Evolutionary conservation across 2,888 invertebrate genomes (phyloP).

Genomic region (Lingula anatina): DNA sequence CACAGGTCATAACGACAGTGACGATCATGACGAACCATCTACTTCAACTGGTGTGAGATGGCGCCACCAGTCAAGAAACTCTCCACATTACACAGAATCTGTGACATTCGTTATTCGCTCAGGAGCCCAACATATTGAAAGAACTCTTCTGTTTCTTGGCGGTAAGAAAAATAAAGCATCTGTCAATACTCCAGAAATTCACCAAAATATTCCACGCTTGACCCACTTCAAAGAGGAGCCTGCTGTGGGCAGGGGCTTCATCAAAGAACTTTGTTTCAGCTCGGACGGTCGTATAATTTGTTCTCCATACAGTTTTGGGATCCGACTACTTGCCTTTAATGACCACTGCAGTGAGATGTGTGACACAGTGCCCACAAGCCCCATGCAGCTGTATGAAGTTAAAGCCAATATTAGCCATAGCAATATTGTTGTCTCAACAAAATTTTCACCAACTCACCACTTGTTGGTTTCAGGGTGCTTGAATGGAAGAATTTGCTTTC

Average conservation of each 20-base stretch:
- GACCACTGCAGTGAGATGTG: conserved; percentile 73
- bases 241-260: conserved; percentile 83
- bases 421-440: conserved; percentile 81
- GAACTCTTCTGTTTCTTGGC: no score
- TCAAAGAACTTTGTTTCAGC: conserved; percentile 88
- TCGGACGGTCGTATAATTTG: conserved; percentile 84
- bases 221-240: conserved; percentile 81
- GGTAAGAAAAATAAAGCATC: no score
- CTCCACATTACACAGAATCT: no score
- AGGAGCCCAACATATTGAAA: no score
- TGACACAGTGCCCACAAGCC: conserved; percentile 59
- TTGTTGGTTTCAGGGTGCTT: conserved; percentile 86
- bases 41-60: no score
- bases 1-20: neutral
- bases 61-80: no score
- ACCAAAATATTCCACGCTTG: no score
- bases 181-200: no score
- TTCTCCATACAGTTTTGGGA: conserved; percentile 82
- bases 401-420: conserved; percentile 69
- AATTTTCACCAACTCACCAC: conserved; percentile 82
- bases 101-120: no score
- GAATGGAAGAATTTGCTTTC: conserved; percentile 82
- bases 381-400: conserved; percentile 62
- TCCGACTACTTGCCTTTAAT: conserved; percentile 77
- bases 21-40: neutral